phyloP scores from a whole-genome alignment of 2,113 vertebrate species.

The Serilophus lunatus region DNA sequence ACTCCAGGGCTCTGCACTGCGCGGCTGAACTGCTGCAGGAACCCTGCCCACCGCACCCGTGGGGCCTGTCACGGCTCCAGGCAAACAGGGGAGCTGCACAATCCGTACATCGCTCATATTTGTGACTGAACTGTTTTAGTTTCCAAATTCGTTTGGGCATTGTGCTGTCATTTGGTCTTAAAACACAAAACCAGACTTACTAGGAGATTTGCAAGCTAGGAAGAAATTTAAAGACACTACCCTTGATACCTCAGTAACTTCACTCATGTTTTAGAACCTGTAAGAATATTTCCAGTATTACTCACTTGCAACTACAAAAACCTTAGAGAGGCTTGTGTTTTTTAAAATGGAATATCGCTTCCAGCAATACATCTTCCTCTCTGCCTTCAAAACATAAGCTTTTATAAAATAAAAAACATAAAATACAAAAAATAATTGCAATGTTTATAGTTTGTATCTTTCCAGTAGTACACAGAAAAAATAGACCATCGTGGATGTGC shows the following conservation, averaged over 20 bases:
- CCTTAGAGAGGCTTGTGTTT: rapidly evolving
- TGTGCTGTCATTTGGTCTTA: neutral
- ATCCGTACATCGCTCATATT: neutral
- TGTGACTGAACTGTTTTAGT: neutral
- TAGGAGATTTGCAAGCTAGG: neutral
- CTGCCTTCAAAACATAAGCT: neutral
- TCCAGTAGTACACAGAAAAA: neutral
- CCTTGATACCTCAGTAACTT: neutral
- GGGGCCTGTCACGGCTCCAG: rapidly evolving
- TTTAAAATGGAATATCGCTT: neutral
- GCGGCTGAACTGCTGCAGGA: neutral
- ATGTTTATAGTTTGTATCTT: neutral
- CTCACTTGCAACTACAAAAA: neutral
- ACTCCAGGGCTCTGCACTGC: rapidly evolving
- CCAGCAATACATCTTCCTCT: neutral
- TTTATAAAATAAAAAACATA: neutral
- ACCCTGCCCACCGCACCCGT: neutral
- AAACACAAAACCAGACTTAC: neutral
- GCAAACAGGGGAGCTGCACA: neutral
- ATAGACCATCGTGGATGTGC: neutral
- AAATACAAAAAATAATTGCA: neutral
- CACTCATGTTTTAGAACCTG: neutral
- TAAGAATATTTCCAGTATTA: neutral
- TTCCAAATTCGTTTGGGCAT: neutral
- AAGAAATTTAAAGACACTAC: neutral